Evolutionary conservation across 2,797 vertebrate species (phyloP).

Genomic region (Poliocrania exsul): DNA sequence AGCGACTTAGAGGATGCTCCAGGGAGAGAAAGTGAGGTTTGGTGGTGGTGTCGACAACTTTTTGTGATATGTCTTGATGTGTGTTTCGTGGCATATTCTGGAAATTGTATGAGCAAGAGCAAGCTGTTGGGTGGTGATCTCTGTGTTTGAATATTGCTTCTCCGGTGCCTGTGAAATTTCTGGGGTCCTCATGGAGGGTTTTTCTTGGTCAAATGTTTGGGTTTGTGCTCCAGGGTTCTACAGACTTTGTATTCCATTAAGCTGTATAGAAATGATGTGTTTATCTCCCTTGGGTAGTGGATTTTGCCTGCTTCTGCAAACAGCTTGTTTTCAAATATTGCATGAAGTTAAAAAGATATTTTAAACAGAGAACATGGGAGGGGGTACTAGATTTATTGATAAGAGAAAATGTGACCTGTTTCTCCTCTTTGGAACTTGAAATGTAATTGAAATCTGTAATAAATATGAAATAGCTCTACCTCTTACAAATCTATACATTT

Average conservation of each 20-base stretch:
- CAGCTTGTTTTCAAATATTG: background rate
- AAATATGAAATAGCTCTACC: background rate
- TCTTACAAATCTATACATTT: background rate
- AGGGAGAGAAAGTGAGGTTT: slow-evolving; percentile 9
- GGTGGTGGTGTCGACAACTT: background rate
- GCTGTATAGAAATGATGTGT: background rate
- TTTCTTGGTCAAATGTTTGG: slow-evolving; percentile 5
- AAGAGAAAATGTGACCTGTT: background rate
- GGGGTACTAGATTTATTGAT: background rate
- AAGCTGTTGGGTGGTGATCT: background rate
- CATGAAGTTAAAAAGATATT: background rate
- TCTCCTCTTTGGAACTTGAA: background rate
- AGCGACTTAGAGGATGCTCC: slow-evolving; percentile 10
- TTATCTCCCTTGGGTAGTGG: background rate
- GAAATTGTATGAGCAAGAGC: background rate
- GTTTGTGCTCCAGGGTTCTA: background rate
- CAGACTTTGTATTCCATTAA: background rate
- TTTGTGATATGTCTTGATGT: background rate
- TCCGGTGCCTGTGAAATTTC: background rate
- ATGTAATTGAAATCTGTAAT: background rate
- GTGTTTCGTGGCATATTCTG: background rate
- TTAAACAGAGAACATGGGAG: background rate
- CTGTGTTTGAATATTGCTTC: background rate
- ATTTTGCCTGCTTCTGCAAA: background rate
- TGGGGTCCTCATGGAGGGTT: background rate